These are phyloP conservation scores for Zaprionus africanus DNA, from an alignment of 1,140 invertebrate genomes.

Conservation along the genomic window DNA sequence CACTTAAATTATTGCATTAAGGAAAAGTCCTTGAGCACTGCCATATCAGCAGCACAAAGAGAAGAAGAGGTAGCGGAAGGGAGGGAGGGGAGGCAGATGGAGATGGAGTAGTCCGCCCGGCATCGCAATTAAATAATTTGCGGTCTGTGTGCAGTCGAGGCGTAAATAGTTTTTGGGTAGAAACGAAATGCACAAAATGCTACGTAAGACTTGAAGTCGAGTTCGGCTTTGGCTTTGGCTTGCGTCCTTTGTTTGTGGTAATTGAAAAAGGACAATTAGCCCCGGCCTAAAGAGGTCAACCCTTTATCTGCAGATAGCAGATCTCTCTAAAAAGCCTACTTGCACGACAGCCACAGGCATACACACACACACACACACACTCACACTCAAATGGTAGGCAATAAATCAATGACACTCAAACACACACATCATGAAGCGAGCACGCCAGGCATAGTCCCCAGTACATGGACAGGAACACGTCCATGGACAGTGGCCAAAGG, in stretches of 20 bases:
- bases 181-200: constrained; percentile 53
- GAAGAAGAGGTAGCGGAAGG: background rate
- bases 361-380: constrained; percentile 36
- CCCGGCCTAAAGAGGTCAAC: constrained; percentile 67
- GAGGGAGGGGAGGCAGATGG: background rate
- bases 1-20: constrained; percentile 81
- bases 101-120: constrained; percentile 17
- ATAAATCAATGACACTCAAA: constrained; percentile 71
- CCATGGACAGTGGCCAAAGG: constrained; percentile 19
- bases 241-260: constrained; percentile 57
- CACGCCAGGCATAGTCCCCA: constrained; percentile 8
- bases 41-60: constrained; percentile 33
- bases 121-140: constrained; percentile 81
- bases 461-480: constrained; percentile 22
- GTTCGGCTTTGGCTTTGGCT: background rate
- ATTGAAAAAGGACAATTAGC: constrained; percentile 82
- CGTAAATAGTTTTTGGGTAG: constrained; percentile 62
- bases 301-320: constrained; percentile 67
- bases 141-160: constrained; percentile 65
- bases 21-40: constrained; percentile 65
- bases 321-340: constrained; percentile 56
- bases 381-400: constrained; percentile 59
- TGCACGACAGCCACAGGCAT: constrained; percentile 37
- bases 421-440: constrained; percentile 7
- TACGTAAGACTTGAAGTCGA: constrained; percentile 25